These are phyloP conservation scores for Tetragonula clypearis DNA, from an alignment of 1,140 invertebrate genomes.

Conservation along the genomic window DNA sequence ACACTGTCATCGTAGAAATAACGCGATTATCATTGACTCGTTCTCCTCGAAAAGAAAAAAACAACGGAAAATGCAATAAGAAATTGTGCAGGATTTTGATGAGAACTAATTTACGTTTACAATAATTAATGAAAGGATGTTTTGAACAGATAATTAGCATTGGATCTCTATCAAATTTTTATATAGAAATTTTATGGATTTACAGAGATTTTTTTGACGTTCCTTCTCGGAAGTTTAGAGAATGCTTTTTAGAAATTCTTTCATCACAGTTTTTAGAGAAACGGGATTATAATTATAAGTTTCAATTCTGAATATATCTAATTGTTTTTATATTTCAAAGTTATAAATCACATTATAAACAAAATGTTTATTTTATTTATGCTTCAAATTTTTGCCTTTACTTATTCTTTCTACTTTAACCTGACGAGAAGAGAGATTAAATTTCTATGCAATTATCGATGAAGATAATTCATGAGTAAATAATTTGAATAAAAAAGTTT, in stretches of 20 bases:
- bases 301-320: too few species aligned
- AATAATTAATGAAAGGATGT: background rate
- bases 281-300: too few species aligned
- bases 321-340: too few species aligned
- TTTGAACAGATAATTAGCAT: background rate
- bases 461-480: background rate
- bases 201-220: too few species aligned
- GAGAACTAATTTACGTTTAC: background rate
- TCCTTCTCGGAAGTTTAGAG: too few species aligned
- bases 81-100: background rate
- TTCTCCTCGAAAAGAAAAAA: background rate
- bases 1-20: conserved; percentile 26
- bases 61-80: background rate
- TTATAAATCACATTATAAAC: too few species aligned
- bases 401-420: background rate
- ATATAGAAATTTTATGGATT: too few species aligned
- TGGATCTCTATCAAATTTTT: too few species aligned
- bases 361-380: too few species aligned
- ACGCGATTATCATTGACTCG: conserved; percentile 17
- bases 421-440: background rate
- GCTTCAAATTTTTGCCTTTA: too few species aligned
- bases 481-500: background rate
- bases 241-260: too few species aligned
- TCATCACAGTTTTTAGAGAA: too few species aligned
- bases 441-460: background rate